phyloP scores from a whole-genome alignment of 2,888 invertebrate species.

The Orthonychiurus folsomi region DNA sequence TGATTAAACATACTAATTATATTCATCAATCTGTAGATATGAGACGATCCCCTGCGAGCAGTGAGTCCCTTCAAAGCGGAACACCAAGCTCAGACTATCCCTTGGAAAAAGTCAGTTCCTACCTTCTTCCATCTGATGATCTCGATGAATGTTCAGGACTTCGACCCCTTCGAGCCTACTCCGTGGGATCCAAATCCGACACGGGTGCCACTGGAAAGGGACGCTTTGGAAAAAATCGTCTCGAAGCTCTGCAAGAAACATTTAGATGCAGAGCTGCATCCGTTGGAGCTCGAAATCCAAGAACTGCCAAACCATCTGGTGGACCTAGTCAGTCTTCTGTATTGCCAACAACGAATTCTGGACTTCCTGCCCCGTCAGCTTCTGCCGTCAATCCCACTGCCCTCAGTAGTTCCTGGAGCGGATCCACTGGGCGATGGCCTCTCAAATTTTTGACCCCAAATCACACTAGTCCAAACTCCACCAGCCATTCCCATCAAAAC shows the following conservation, averaged over 20 bases:
- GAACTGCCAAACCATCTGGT: constrained; percentile 14
- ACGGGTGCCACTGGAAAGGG: constrained; percentile 30
- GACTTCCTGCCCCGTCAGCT: constrained; percentile 40
- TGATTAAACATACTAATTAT: too few species aligned
- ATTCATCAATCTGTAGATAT: too few species aligned
- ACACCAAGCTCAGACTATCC: constrained; percentile 77
- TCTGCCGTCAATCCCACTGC: constrained; percentile 55
- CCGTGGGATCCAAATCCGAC: constrained; percentile 72
- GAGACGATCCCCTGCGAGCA: constrained; percentile 55
- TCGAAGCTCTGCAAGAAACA: constrained; percentile 39
- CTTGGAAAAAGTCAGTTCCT: constrained; percentile 69
- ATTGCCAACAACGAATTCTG: constrained; percentile 24
- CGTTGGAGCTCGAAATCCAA: constrained; percentile 50
- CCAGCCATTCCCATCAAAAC: constrained; percentile 13
- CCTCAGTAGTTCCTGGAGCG: constrained; percentile 49
- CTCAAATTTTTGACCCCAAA: constrained; percentile 36
- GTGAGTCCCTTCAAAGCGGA: constrained; percentile 66
- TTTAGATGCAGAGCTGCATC: constrained; percentile 63
- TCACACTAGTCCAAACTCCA: constrained; percentile 12
- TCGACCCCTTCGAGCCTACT: constrained; percentile 69
- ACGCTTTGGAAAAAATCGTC: constrained; percentile 29
- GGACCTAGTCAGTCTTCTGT: constrained; percentile 29
- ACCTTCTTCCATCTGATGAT: constrained; percentile 56
- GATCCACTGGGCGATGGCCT: constrained; percentile 47
- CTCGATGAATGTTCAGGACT: constrained; percentile 49